Conservation (phyloP, 2,888 invertebrate species). For the Liopterus haemorrhoidalis region DNA sequence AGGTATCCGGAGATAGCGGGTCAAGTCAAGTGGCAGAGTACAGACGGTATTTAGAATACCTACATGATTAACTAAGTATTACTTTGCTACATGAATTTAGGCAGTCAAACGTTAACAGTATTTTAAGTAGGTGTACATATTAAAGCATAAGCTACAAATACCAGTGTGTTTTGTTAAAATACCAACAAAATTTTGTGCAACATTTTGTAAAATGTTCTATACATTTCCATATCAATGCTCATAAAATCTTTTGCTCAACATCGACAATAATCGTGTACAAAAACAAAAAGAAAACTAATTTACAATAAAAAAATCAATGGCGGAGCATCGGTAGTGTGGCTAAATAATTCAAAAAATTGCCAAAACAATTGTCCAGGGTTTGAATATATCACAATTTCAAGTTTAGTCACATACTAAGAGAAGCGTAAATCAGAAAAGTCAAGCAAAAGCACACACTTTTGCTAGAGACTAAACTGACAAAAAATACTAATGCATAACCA, state of each 20-base stretch:
- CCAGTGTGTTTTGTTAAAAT: conserved; percentile 14
- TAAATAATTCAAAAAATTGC: conserved; percentile 6
- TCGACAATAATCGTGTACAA: conserved; percentile 10
- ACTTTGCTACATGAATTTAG: too few species aligned
- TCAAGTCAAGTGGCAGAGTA: too few species aligned
- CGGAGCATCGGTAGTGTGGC: background rate
- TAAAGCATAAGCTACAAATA: conserved; percentile 22
- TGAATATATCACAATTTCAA: too few species aligned
- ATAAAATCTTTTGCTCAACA: conserved; percentile 19
- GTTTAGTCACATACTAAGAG: conserved; percentile 23
- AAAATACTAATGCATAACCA: conserved; percentile 13
- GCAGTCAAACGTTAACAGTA: too few species aligned
- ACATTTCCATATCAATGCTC: conserved; percentile 14
- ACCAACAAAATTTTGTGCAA: conserved; percentile 21
- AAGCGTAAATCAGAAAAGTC: conserved; percentile 22
- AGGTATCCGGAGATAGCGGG: background rate
- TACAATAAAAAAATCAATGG: background rate
- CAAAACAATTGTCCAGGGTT: too few species aligned
- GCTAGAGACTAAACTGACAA: conserved; percentile 22
- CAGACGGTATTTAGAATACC: too few species aligned
- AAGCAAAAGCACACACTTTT: conserved; percentile 25
- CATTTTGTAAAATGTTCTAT: conserved; percentile 10
- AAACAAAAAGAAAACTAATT: conserved; percentile 2
- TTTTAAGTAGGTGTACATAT: too few species aligned
- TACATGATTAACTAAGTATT: too few species aligned